Conservation (phyloP, 2,113 vertebrate species). For the Myocastor coypus region DNA sequence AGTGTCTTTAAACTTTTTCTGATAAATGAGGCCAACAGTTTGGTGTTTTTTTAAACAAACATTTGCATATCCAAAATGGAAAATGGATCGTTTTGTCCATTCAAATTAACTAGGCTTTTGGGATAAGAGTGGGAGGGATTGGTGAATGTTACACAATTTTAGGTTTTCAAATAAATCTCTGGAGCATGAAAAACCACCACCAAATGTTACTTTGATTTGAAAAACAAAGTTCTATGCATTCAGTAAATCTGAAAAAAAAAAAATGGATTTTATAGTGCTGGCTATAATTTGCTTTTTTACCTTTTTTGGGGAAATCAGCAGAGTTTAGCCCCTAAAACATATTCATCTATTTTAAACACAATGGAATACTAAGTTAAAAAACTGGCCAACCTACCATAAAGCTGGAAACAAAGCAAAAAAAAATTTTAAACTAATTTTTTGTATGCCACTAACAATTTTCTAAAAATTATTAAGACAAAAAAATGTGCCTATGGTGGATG, state of each 20-base stretch:
- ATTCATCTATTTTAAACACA: constrained; percentile 78
- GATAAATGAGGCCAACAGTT: constrained; percentile 83
- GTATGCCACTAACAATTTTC: constrained; percentile 29
- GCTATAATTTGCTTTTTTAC: constrained; percentile 76
- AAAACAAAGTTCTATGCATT: constrained; percentile 60
- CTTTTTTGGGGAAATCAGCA: constrained; percentile 79
- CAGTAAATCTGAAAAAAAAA: constrained; percentile 79
- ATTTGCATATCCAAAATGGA: constrained; percentile 83
- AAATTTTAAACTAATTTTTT: too few species aligned
- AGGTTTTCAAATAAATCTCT: constrained; percentile 78
- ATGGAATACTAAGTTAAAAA: constrained; percentile 81
- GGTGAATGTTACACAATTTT: constrained; percentile 76
- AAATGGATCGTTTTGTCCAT: constrained; percentile 82
- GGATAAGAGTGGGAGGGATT: constrained; percentile 69
- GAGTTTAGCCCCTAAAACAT: constrained; percentile 65
- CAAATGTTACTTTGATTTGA: constrained; percentile 65
- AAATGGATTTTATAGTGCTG: constrained; percentile 83
- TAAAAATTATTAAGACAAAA: constrained; percentile 21
- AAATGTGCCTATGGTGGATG: constrained; percentile 46
- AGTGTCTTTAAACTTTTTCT: constrained; percentile 84
- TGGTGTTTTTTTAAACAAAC: constrained; percentile 78
- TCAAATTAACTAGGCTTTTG: constrained; percentile 78
- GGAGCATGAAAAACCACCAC: constrained; percentile 62
- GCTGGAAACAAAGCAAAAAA: constrained; percentile 72
- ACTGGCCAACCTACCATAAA: constrained; percentile 85